A percentile compares a stretch with the other conserved stretches of the same genome.
Conservation (phyloP, 2,797 vertebrate genomes). For the Valencia hispanica region DNA sequence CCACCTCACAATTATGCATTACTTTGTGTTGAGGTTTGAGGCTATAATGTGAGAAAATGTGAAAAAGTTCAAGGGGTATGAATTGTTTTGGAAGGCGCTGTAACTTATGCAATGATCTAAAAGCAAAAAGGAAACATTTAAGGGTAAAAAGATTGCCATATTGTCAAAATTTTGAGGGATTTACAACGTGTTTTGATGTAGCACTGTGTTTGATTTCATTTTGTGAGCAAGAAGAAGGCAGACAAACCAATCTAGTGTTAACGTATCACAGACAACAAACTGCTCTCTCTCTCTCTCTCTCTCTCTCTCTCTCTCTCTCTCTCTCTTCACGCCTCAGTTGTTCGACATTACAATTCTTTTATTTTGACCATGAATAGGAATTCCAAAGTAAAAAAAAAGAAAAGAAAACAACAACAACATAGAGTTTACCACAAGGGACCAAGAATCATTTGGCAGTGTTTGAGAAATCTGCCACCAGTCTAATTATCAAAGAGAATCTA, state of each 20-base stretch:
- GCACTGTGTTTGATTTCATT: constrained; percentile 61
- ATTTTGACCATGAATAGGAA: constrained; percentile 76
- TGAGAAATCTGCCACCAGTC: constrained; percentile 60
- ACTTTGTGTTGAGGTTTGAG: too few species aligned
- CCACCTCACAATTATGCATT: too few species aligned
- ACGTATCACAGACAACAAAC: constrained; percentile 57
- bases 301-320: constrained; percentile 65
- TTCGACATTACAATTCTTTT: constrained; percentile 63
- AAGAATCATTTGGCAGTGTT: constrained; percentile 61
- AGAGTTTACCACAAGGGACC: constrained; percentile 62
- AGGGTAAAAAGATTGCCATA: constrained; percentile 45
- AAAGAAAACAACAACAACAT: constrained; percentile 27
- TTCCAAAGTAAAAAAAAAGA: constrained; percentile 39
- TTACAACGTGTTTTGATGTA: constrained; percentile 54
- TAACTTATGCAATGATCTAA: constrained; percentile 37
- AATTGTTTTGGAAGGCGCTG: not conserved
- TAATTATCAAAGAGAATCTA: constrained; percentile 61
- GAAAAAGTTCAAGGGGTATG: too few species aligned
- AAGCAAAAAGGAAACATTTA: constrained; percentile 35
- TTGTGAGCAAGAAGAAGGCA: constrained; percentile 54
- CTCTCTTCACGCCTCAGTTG: constrained; percentile 60
- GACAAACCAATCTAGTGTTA: constrained; percentile 63
- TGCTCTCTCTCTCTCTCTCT: constrained; percentile 55
- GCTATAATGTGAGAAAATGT: too few species aligned
- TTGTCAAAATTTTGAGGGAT: constrained; percentile 58